Evolutionary conservation across 2,888 invertebrate species (phyloP).

Genomic region (Athalia cordata): DNA sequence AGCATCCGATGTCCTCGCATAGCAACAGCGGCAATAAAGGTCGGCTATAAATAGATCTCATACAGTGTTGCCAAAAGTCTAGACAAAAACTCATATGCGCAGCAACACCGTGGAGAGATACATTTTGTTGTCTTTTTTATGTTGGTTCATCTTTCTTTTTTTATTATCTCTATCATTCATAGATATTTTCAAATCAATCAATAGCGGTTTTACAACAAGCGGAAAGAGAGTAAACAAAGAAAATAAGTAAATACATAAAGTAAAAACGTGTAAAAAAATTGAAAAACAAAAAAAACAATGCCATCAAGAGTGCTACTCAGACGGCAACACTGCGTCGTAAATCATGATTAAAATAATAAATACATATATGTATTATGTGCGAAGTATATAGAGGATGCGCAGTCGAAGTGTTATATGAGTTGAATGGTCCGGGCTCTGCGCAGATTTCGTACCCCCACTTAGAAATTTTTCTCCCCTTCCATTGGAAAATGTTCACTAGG

Average conservation of each 20-base stretch:
- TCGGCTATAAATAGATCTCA: constrained; percentile 66
- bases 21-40: constrained; percentile 67
- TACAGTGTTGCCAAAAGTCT: constrained; percentile 67
- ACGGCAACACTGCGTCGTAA: constrained; percentile 70
- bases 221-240: background rate
- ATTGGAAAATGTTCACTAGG: constrained; percentile 58
- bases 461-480: constrained; percentile 56
- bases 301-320: background rate
- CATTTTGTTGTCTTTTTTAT: background rate
- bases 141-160: background rate
- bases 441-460: constrained; percentile 60
- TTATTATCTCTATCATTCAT: background rate
- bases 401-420: constrained; percentile 54
- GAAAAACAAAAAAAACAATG: background rate
- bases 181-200: constrained; percentile 29
- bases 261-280: background rate
- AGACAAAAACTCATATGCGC: constrained; percentile 57
- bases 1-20: constrained; percentile 59
- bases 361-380: constrained; percentile 61
- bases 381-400: constrained; percentile 64
- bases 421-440: constrained; percentile 66
- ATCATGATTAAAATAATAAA: constrained; percentile 73
- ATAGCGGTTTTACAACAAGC: constrained; percentile 22
- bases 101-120: constrained; percentile 54
- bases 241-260: background rate